phyloP scores from a whole-genome alignment of 1,140 invertebrate genomes.

The Panonychus citri region DNA sequence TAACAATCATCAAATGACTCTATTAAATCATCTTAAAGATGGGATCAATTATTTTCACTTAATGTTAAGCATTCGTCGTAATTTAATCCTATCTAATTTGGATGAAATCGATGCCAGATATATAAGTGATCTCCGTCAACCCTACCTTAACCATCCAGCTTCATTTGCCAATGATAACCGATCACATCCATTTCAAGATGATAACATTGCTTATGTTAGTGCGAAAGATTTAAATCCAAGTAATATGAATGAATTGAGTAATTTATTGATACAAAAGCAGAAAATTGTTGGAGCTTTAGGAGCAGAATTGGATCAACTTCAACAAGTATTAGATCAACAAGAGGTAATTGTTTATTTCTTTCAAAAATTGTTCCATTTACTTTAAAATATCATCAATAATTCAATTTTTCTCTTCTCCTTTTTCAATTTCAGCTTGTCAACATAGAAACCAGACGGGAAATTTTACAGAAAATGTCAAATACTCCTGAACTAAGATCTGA shows the following conservation, averaged over 20 bases:
- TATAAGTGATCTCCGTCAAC: too few relatives aligned
- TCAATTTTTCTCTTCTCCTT: not conserved
- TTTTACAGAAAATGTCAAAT: not conserved
- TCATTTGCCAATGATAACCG: not conserved
- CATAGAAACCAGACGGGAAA: not conserved
- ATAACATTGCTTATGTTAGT: not conserved
- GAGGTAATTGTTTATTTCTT: not conserved
- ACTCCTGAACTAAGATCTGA: not conserved
- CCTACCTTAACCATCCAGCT: too few relatives aligned
- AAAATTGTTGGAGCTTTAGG: not conserved
- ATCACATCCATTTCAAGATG: not conserved
- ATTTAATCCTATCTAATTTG: not conserved
- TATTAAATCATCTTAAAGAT: not conserved
- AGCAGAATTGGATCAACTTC: not conserved
- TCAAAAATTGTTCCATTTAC: not conserved
- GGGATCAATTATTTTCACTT: slow-evolving; percentile 1
- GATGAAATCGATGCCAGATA: too few relatives aligned
- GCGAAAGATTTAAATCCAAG: not conserved
- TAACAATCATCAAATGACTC: not conserved
- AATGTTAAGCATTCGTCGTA: not conserved
- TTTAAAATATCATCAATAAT: not conserved
- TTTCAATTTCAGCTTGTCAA: not conserved
- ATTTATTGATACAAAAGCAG: not conserved
- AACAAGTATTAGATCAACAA: not conserved
- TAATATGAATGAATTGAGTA: not conserved